A percentile compares a stretch with the other conserved stretches of the same genome.
phyloP scores from a whole-genome alignment of 2,888 invertebrate species.

The Cephus pulcher region DNA sequence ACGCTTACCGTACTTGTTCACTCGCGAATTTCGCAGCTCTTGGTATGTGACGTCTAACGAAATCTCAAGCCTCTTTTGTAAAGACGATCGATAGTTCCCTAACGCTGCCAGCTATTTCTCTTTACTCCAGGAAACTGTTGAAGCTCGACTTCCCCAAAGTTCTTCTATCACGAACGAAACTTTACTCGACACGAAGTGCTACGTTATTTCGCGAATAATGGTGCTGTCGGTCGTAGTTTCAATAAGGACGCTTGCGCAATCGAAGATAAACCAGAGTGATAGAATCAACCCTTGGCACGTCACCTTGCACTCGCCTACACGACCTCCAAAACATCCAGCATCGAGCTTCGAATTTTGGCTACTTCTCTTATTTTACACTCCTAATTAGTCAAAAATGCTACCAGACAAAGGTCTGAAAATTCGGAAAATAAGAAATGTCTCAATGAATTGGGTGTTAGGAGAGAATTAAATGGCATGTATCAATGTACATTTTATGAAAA shows the following conservation, averaged over 20 bases:
- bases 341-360: not conserved
- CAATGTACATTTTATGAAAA: not conserved
- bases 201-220: constrained; percentile 42
- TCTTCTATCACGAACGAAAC: not conserved
- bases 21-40: not conserved
- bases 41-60: not conserved
- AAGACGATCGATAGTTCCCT: not conserved
- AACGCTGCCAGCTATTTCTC: not conserved
- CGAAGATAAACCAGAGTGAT: constrained; percentile 6
- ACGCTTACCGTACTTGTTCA: not conserved
- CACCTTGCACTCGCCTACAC: not conserved
- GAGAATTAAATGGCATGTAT: not conserved
- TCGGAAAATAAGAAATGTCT: not conserved
- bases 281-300: constrained; percentile 15
- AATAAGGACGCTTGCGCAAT: constrained; percentile 40
- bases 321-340: not conserved
- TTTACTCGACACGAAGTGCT: constrained; percentile 14
- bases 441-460: not conserved
- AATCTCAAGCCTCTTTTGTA: not conserved
- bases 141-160: not conserved
- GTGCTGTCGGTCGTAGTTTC: constrained; percentile 38
- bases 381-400: not conserved
- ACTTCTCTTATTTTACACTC: not conserved
- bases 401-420: not conserved
- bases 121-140: not conserved